Base-by-base conservation (phyloP, 2,888 invertebrate species). In the Eustalomyia histrio region DNA sequence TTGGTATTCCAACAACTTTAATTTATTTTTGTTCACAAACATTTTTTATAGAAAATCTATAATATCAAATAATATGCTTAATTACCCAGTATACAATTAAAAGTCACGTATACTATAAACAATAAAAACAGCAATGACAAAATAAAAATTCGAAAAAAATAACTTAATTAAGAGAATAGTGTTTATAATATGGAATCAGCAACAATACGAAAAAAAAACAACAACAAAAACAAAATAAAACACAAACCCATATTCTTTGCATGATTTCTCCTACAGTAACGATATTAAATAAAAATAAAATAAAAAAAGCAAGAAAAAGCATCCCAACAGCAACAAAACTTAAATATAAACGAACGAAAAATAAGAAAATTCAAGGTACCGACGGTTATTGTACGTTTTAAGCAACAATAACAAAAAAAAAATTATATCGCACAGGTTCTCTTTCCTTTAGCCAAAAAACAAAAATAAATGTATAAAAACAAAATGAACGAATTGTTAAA, bases 381-480 rank as follows among this genome's bases (percentile, higher is more conserved):
- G 88, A 83, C 87, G 87, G 88, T n/a, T 60, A 79, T 67, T 79
- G 47, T 29, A 63, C 33, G 17, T 60, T 84, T 83, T 84, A 83
- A 83, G 79, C 80, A 63, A 1, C 10, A 47, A 76, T 65, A 29
- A 24, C 80, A 63, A 1, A n/a, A 47, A 76, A 72, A 29, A 24
- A 60, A 35, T 3, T 3, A 4, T 10, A 35, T 35, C 2, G 43
- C 14, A 14, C 83, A 83, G 78, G 75, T 79, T 79, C 79, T 71
- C 69, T 78, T 64, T 58, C 72, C 65, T 64, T 47, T 57, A 60
- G 64, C 55, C 35, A 79, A 64, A 71, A 18, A 52, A 29, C 39
- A 55, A 69, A 43, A 74, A 33, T 57, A 75, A 65, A 69, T 76
- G 18, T 68, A 58, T 47, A 68, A 57, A 74, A 57, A 73, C 74